Evolutionary conservation across 2,888 invertebrate genomes (phyloP).

Genomic region (Aleiodes testaceus): DNA sequence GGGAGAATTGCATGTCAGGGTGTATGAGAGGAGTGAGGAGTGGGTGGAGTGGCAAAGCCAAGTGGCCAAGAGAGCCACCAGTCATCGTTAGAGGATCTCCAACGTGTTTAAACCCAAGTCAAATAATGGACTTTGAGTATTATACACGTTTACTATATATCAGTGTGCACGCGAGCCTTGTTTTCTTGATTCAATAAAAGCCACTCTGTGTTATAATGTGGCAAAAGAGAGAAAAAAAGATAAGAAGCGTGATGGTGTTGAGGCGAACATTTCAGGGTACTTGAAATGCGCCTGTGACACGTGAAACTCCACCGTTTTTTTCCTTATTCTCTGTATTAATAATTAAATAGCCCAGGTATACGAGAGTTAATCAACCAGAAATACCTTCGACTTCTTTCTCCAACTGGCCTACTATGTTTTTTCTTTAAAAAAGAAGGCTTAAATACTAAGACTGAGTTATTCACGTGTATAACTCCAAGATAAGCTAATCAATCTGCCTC

Average conservation of each 20-base stretch:
- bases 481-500: conserved; percentile 34
- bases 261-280: conserved; percentile 2
- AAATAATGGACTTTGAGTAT: conserved; percentile 23
- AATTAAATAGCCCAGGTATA: conserved; percentile 4
- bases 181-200: conserved; percentile 32
- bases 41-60: conserved; percentile 16
- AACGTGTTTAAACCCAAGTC: conserved; percentile 28
- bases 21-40: conserved; percentile 14
- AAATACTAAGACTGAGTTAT: conserved; percentile 21
- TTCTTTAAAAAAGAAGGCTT: neutral
- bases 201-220: conserved; percentile 19
- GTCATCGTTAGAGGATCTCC: conserved; percentile 32
- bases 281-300: conserved; percentile 18
- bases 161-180: conserved; percentile 30
- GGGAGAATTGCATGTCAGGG: conserved; percentile 27
- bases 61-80: conserved; percentile 29
- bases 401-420: conserved; percentile 2
- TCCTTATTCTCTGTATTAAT: neutral
- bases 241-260: conserved; percentile 1
- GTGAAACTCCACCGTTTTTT: neutral
- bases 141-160: conserved; percentile 24
- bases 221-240: neutral
- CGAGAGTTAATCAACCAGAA: conserved; percentile 11
- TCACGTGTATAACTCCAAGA: conserved; percentile 24
- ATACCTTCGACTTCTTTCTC: conserved; percentile 3